These are phyloP conservation scores for Pristis pectinata DNA, from an alignment of 2,797 vertebrate species.

Conservation along the genomic window DNA sequence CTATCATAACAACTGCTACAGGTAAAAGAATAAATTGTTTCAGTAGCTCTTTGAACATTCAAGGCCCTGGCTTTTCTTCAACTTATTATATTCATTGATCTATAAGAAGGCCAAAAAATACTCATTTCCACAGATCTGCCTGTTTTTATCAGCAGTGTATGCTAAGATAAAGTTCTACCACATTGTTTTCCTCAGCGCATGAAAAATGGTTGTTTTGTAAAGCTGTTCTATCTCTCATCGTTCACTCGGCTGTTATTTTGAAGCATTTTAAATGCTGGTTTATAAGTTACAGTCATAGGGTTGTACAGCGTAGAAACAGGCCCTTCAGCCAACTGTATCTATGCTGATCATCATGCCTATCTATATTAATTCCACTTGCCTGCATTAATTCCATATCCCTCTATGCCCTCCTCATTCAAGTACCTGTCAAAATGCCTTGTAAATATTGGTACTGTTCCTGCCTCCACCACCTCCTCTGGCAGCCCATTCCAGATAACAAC, in stretches of 20 bases:
- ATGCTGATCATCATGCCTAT: too few species aligned
- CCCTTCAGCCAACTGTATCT: too few species aligned
- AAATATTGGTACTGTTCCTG: too few species aligned
- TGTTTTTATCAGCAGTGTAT: neutral
- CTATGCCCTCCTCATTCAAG: too few species aligned
- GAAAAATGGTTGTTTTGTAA: neutral
- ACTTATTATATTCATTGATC: neutral
- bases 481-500: too few species aligned
- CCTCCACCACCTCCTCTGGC: too few species aligned
- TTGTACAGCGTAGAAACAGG: too few species aligned
- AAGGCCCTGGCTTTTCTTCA: neutral
- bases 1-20: constrained; percentile 98
- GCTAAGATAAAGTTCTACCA: neutral
- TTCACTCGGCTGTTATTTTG: neutral
- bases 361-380: too few species aligned
- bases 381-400: too few species aligned
- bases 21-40: constrained; percentile 56
- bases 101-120: neutral
- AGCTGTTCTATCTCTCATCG: neutral
- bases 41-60: neutral
- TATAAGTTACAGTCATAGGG: neutral
- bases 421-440: too few species aligned
- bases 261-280: neutral
- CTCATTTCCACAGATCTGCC: neutral
- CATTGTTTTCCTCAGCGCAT: neutral